These are phyloP conservation scores for Hydriomena furcata DNA, from an alignment of 2,888 invertebrate species.

Conservation along the genomic window DNA sequence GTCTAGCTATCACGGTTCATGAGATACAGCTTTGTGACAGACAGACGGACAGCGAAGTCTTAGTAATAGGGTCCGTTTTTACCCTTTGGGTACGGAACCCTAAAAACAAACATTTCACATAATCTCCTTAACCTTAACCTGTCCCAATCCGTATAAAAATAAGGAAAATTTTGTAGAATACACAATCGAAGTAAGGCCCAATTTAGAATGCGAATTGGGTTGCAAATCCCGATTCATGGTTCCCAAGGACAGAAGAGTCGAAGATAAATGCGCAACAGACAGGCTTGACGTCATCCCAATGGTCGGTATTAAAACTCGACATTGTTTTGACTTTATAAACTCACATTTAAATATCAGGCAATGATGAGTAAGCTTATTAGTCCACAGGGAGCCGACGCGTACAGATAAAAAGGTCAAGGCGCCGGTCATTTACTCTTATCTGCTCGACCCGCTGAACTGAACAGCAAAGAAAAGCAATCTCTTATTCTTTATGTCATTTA, in stretches of 20 bases:
- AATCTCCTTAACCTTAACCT: too few species aligned
- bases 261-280: slow-evolving; percentile 7
- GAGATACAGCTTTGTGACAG: too few species aligned
- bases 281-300: slow-evolving; percentile 8
- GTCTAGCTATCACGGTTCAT: too few species aligned
- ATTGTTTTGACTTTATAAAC: slow-evolving; percentile 9
- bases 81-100: too few species aligned
- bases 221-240: not conserved
- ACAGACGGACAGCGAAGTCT: too few species aligned
- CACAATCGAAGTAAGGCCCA: too few species aligned
- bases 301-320: not conserved
- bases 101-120: too few species aligned
- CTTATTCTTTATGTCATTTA: too few species aligned
- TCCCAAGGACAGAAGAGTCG: not conserved
- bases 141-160: too few species aligned
- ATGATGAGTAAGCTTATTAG: not conserved
- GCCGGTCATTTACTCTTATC: slow-evolving; percentile 7
- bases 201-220: not conserved
- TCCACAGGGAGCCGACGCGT: slow-evolving; percentile 4
- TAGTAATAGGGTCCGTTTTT: too few species aligned
- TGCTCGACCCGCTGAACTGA: slow-evolving; percentile 1
- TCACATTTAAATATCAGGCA: not conserved
- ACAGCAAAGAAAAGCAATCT: not conserved
- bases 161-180: too few species aligned
- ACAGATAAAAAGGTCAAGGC: slow-evolving; percentile 5